Conservation (phyloP, 1,140 invertebrate genomes). For the Drosophila murphyi region DNA sequence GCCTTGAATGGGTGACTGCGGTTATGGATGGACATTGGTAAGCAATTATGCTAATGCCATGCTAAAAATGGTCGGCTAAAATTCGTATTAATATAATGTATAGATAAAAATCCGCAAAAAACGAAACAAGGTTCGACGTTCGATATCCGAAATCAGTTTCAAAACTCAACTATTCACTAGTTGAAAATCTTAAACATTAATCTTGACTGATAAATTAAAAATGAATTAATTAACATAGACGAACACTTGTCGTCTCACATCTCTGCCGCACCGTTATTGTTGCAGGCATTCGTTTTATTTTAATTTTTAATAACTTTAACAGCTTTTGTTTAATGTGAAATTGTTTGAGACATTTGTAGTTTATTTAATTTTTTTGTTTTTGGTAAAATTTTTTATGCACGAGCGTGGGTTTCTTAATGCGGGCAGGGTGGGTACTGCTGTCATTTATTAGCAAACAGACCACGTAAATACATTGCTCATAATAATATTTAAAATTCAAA, state of each 20-base stretch:
- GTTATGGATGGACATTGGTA: constrained; percentile 60
- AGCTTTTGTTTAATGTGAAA: constrained; percentile 40
- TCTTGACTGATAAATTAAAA: constrained; percentile 81
- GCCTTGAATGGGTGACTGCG: constrained; percentile 64
- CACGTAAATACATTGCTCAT: constrained; percentile 67
- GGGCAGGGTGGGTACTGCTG: constrained; percentile 31
- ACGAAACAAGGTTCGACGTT: constrained; percentile 40
- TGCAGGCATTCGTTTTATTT: constrained; percentile 33
- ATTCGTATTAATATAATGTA: constrained; percentile 77
- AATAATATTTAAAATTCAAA: constrained; percentile 58
- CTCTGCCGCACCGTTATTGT: constrained; percentile 27
- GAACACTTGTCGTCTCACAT: constrained; percentile 59
- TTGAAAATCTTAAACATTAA: constrained; percentile 77
- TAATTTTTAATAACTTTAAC: constrained; percentile 63
- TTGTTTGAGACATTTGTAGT: constrained; percentile 19
- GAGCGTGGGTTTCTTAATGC: constrained; percentile 39
- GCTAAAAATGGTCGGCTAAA: constrained; percentile 73
- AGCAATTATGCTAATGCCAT: constrained; percentile 75
- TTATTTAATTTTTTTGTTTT: constrained; percentile 20
- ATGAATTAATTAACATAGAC: constrained; percentile 73
- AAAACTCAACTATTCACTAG: constrained; percentile 55
- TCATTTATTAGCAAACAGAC: constrained; percentile 60
- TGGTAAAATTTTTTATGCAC: constrained; percentile 21
- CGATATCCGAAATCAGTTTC: constrained; percentile 51
- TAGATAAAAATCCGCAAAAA: constrained; percentile 30